Conservation (phyloP, 2,113 vertebrate species). For the pig (Sus scrofa) region T2T-Sscrofa CM000815.6:129824501-129825000, state of each 20-base stretch:
- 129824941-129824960: background rate
- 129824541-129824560: too few species aligned
- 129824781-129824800: slow-evolving; percentile 40
- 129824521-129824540: too few species aligned
- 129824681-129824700: too few species aligned
- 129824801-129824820: background rate
- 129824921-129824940: slow-evolving; percentile 5
- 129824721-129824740: background rate
- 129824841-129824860: background rate
- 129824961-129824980: background rate
- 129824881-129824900: background rate
- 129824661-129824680: too few species aligned
- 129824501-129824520: background rate
- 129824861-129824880: background rate
- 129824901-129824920: background rate
- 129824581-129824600: too few species aligned
- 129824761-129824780: background rate
- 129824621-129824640: too few species aligned
- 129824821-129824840: background rate
- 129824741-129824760: background rate
- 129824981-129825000: background rate
- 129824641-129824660: too few species aligned
- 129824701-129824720: too few species aligned
- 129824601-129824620: too few species aligned
- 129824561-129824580: too few species aligned